A percentile compares a stretch with the other conserved stretches of the same genome.
These are phyloP conservation scores for Ostrea edulis DNA, from an alignment of 1,140 invertebrate genomes.

Conservation along the genomic window DNA sequence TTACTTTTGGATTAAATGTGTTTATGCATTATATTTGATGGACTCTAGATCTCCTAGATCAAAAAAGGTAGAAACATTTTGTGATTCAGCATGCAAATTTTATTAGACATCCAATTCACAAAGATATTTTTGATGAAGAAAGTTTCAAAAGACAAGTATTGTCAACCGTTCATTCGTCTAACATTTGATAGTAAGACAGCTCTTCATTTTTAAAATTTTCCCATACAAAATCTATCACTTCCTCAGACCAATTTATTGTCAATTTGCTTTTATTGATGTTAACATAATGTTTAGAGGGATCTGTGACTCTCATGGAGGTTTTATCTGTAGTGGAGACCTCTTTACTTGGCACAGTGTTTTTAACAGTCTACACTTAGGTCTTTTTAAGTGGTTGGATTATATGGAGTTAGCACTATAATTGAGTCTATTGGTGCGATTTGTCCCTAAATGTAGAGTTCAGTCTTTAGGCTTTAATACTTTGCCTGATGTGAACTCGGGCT, in stretches of 20 bases:
- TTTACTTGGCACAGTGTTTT: not conserved
- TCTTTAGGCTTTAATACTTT: not conserved
- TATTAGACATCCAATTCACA: not conserved
- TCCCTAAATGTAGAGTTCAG: not conserved
- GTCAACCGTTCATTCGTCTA: not conserved
- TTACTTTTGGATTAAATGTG: not conserved
- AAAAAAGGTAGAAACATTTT: not conserved
- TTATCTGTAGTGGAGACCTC: not conserved
- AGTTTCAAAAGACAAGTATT: not conserved
- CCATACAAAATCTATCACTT: conserved; percentile 9
- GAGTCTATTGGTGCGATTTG: not conserved
- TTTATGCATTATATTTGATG: not conserved
- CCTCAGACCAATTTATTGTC: conserved; percentile 13
- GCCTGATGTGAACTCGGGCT: not conserved
- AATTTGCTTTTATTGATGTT: conserved; percentile 6
- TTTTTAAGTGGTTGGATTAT: conserved; percentile 9
- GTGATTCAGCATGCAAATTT: conserved; percentile 9
- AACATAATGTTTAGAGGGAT: not conserved
- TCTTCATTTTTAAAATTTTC: not conserved
- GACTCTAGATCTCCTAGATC: not conserved
- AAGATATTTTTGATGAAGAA: not conserved
- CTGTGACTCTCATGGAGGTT: not conserved
- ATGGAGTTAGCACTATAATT: not conserved
- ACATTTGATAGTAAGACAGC: not conserved
- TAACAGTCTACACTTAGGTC: not conserved